A percentile compares a stretch with the other conserved stretches of the same genome.
phyloP scores from a whole-genome alignment of 2,113 vertebrate species.

The Ascaphus truei region DNA sequence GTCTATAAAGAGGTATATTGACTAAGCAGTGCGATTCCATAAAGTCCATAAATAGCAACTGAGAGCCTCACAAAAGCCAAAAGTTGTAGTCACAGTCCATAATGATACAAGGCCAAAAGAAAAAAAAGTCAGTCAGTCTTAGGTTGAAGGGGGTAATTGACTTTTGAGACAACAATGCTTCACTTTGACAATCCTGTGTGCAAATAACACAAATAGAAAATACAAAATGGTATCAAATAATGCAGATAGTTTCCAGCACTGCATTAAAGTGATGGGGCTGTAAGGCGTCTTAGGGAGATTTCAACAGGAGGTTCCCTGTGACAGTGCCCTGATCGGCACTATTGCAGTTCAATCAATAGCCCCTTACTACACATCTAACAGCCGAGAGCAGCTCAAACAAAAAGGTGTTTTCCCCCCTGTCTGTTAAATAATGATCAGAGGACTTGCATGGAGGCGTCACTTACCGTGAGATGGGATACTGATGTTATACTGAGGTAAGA shows the following conservation, averaged over 20 bases:
- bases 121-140: neutral
- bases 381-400: rapidly evolving
- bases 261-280: too few species aligned
- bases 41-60: conserved; percentile 68
- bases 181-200: conserved; percentile 94
- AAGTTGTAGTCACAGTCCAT: conserved; percentile 24
- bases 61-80: conserved; percentile 12
- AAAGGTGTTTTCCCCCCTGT: too few species aligned
- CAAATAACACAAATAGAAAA: conserved; percentile 85
- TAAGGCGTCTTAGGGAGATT: too few species aligned
- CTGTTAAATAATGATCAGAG: rapidly evolving
- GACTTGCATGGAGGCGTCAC: conserved; percentile 15
- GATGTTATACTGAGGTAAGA: conserved; percentile 94
- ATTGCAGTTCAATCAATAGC: too few species aligned
- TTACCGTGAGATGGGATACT: conserved; percentile 82
- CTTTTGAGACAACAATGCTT: conserved; percentile 66
- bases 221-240: conserved; percentile 60
- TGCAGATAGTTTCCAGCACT: conserved; percentile 60
- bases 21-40: too few species aligned
- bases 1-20: too few species aligned
- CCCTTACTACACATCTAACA: too few species aligned
- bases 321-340: too few species aligned
- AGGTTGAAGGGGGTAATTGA: conserved; percentile 23
- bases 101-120: neutral
- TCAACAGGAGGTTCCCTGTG: too few species aligned